These are phyloP conservation scores for Neodon shergylaensis DNA, from an alignment of 2,113 vertebrate species.

Conservation along the genomic window DNA sequence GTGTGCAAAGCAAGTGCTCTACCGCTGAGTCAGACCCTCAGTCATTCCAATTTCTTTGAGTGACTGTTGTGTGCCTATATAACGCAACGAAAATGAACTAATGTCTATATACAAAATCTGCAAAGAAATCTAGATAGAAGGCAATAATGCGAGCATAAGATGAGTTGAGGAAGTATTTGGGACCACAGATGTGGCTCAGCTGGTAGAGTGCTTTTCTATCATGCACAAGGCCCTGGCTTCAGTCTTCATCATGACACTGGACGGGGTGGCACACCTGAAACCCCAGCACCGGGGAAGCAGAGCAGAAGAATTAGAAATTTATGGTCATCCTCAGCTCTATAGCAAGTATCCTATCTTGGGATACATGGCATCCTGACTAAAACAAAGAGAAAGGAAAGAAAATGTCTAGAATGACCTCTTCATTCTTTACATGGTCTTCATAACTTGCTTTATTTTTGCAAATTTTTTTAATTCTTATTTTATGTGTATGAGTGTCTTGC, in stretches of 20 bases:
- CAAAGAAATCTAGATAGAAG: slow-evolving; percentile 15
- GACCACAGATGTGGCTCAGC: background rate
- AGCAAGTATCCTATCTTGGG: background rate
- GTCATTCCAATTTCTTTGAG: background rate
- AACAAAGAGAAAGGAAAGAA: background rate
- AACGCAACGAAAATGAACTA: slow-evolving; percentile 5
- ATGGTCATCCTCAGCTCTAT: too few species aligned
- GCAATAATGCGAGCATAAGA: slow-evolving; percentile 1
- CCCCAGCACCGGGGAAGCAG: background rate
- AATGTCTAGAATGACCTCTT: background rate
- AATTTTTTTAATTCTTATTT: background rate
- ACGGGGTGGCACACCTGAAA: background rate
- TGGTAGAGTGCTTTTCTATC: background rate
- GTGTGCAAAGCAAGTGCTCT: background rate
- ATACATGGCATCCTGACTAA: background rate
- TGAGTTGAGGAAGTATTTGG: background rate
- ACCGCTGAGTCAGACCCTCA: background rate
- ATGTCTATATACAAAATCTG: background rate
- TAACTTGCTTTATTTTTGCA: background rate
- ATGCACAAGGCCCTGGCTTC: background rate
- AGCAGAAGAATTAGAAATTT: background rate
- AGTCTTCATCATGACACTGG: background rate
- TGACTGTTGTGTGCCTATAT: background rate
- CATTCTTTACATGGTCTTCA: background rate
- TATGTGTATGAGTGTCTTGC: background rate